Percentiles rank a stretch among this genome's conserved stretches.
Evolutionary conservation across 2,797 vertebrate genomes (phyloP).

Genomic region (Delichon dasypus): DNA sequence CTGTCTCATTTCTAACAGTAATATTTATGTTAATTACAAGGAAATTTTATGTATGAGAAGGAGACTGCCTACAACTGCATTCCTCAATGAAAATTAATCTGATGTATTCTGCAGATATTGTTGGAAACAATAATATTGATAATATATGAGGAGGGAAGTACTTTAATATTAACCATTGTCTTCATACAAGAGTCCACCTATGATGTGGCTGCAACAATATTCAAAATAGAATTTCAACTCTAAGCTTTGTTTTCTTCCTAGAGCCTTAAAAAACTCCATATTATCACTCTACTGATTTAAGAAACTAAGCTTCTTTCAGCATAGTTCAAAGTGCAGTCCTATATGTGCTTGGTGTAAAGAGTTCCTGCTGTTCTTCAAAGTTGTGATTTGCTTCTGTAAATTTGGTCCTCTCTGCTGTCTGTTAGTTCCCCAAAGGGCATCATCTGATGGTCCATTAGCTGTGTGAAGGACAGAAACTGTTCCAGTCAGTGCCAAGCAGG

Average conservation of each 20-base stretch:
- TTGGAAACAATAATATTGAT: neutral
- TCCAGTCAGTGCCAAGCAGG: neutral
- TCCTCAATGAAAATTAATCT: neutral
- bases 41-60: neutral
- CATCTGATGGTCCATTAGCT: neutral
- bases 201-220: neutral
- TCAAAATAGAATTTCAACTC: neutral
- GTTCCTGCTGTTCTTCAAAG: neutral
- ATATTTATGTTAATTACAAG: neutral
- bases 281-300: neutral
- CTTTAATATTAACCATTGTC: neutral
- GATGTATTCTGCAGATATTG: neutral
- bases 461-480: neutral
- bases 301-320: neutral
- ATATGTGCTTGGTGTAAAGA: neutral
- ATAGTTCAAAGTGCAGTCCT: neutral
- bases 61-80: neutral
- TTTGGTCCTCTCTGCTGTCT: neutral
- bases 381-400: neutral
- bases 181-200: neutral
- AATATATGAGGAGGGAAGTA: neutral
- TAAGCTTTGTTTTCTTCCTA: neutral
- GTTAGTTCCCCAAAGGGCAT: neutral
- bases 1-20: neutral
- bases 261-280: neutral